phyloP scores from a whole-genome alignment of 2,888 invertebrate genomes.

The Chouioia cunea region DNA sequence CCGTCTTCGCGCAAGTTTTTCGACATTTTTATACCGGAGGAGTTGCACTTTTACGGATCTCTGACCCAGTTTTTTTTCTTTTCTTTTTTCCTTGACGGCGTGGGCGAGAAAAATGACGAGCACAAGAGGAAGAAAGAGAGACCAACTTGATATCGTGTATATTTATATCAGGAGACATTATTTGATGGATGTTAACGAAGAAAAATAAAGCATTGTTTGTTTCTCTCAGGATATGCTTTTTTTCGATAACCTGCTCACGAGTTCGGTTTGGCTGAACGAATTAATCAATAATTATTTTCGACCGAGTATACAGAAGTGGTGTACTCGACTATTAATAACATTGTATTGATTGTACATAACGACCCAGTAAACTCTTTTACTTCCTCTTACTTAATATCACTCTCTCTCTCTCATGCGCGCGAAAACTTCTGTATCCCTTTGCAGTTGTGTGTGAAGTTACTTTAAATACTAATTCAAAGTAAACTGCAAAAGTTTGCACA shows the following conservation, averaged over 20 bases:
- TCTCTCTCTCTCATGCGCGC: constrained; percentile 1
- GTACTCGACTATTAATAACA: constrained; percentile 45
- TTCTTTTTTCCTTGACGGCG: background rate
- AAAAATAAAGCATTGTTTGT: background rate
- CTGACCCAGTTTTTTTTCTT: constrained; percentile 40
- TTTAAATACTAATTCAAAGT: too few relatives aligned
- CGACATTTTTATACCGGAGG: constrained; percentile 37
- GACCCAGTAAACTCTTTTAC: constrained; percentile 43
- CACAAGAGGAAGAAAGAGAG: too few relatives aligned
- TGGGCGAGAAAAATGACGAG: too few relatives aligned
- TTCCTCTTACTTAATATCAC: background rate
- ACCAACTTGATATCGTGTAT: constrained; percentile 4
- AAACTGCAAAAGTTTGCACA: too few relatives aligned
- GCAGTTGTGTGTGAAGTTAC: background rate
- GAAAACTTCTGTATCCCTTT: background rate
- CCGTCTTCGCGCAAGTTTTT: constrained; percentile 22
- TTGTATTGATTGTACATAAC: constrained; percentile 46
- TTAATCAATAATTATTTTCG: constrained; percentile 46
- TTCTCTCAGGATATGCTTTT: background rate
- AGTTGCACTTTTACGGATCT: constrained; percentile 44
- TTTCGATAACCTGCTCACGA: too few relatives aligned
- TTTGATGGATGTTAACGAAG: too few relatives aligned
- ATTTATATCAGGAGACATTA: background rate
- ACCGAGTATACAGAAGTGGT: constrained; percentile 17
- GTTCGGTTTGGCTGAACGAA: background rate